Conservation (phyloP, 2,888 invertebrate genomes). For the Nomada flava region DNA sequence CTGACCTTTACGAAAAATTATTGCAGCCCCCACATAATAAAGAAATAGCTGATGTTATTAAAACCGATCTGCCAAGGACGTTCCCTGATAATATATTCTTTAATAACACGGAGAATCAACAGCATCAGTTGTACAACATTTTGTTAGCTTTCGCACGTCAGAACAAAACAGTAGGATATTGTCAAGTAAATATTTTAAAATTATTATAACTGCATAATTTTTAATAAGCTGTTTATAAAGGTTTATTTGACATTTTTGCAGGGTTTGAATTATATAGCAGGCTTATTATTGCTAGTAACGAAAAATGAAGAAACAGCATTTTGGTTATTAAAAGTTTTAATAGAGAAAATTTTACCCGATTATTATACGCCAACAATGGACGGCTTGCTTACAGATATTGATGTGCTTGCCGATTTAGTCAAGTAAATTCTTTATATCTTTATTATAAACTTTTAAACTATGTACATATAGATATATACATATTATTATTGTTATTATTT, state of each 20-base stretch:
- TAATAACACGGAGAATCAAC: slow-evolving; percentile 90
- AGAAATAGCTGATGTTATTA: slow-evolving; percentile 91
- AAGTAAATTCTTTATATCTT: slow-evolving; percentile 80
- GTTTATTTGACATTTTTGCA: slow-evolving; percentile 79
- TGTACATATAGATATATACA: background rate
- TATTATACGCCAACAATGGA: slow-evolving; percentile 96
- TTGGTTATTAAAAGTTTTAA: slow-evolving; percentile 96
- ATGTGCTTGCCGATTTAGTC: slow-evolving; percentile 94
- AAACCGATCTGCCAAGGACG: slow-evolving; percentile 95
- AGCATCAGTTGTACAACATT: slow-evolving; percentile 92
- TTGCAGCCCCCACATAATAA: slow-evolving; percentile 89
- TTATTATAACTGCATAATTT: slow-evolving; percentile 26
- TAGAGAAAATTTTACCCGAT: slow-evolving; percentile 93
- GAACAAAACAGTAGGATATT: slow-evolving; percentile 95
- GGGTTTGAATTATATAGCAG: slow-evolving; percentile 97
- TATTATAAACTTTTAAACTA: slow-evolving; percentile 3
- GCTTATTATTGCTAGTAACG: slow-evolving; percentile 92
- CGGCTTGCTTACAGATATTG: slow-evolving; percentile 94
- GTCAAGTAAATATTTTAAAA: slow-evolving; percentile 86
- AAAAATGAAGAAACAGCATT: slow-evolving; percentile 96
- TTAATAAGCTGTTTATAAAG: slow-evolving; percentile 1
- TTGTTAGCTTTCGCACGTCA: slow-evolving; percentile 95
- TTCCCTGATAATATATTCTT: slow-evolving; percentile 98
- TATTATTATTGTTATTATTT: slow-evolving; percentile 48
- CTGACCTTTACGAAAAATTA: slow-evolving; percentile 89